phyloP scores from a whole-genome alignment of 2,113 vertebrate species.

The Rhinolophus sinicus region DNA sequence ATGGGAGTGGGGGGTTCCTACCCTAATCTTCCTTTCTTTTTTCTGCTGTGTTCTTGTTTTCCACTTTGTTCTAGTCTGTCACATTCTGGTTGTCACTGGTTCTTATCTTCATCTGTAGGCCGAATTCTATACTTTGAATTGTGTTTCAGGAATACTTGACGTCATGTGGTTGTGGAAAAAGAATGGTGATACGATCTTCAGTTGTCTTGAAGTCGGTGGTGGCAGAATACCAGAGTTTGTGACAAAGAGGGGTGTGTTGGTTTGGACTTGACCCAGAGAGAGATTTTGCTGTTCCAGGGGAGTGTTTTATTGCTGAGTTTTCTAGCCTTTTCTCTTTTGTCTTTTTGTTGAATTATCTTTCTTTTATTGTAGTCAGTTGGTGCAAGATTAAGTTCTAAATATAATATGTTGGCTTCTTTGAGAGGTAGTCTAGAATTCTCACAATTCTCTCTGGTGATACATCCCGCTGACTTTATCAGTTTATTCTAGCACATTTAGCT shows the following conservation, averaged over 20 bases:
- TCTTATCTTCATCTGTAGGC: neutral
- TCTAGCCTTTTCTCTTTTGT: neutral
- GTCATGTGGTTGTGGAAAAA: neutral
- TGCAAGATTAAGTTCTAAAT: neutral
- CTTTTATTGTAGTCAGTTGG: neutral
- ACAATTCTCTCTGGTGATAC: neutral
- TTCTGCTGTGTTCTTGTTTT: neutral
- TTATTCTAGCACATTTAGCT: conserved; percentile 10
- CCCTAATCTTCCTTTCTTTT: neutral
- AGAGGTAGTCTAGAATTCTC: neutral
- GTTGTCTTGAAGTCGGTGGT: neutral
- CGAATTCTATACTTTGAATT: conserved; percentile 41
- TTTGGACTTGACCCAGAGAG: neutral
- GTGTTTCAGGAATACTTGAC: conserved; percentile 47
- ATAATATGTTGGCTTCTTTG: neutral
- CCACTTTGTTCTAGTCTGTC: neutral
- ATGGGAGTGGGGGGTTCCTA: neutral
- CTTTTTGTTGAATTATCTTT: conserved; percentile 28
- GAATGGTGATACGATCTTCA: neutral
- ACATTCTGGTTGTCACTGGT: neutral
- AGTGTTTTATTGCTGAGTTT: conserved; percentile 27
- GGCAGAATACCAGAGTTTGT: neutral
- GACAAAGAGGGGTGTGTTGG: neutral
- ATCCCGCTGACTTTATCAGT: neutral
- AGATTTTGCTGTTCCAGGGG: neutral